phyloP scores from a whole-genome alignment of 2,113 vertebrate species.

The Catagonus wagneri region DNA sequence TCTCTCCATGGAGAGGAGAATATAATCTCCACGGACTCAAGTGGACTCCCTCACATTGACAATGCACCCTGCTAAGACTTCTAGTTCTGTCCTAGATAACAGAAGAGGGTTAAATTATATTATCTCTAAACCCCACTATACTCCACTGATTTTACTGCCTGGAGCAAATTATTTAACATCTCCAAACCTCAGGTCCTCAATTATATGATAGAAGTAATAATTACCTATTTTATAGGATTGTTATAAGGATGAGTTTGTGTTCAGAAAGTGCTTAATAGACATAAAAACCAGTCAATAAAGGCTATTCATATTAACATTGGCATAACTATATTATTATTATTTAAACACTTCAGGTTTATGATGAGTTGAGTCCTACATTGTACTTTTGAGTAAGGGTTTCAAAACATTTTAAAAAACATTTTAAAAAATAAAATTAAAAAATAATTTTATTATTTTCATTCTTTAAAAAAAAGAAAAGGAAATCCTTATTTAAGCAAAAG shows the following conservation, averaged over 20 bases:
- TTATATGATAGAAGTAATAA: neutral
- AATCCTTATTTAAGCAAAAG: neutral
- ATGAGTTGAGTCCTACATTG: neutral
- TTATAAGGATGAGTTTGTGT: neutral
- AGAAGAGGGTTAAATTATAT: neutral
- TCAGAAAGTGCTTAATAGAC: neutral
- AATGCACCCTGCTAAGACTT: neutral
- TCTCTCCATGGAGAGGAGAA: neutral
- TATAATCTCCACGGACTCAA: neutral
- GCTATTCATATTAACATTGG: neutral
- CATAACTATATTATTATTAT: neutral
- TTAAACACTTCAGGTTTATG: constrained; percentile 23
- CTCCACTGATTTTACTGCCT: neutral
- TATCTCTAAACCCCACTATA: neutral
- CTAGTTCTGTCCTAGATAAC: neutral
- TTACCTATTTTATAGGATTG: neutral
- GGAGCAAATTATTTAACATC: neutral
- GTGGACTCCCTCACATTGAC: neutral
- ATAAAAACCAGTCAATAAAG: neutral
- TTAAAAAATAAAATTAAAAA: neutral
- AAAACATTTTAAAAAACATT: neutral
- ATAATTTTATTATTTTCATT: neutral
- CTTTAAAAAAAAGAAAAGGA: neutral
- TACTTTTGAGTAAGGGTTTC: neutral
- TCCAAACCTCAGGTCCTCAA: neutral